Base-by-base conservation (phyloP, 2,888 invertebrate species). In the Graphium colonna region DNA sequence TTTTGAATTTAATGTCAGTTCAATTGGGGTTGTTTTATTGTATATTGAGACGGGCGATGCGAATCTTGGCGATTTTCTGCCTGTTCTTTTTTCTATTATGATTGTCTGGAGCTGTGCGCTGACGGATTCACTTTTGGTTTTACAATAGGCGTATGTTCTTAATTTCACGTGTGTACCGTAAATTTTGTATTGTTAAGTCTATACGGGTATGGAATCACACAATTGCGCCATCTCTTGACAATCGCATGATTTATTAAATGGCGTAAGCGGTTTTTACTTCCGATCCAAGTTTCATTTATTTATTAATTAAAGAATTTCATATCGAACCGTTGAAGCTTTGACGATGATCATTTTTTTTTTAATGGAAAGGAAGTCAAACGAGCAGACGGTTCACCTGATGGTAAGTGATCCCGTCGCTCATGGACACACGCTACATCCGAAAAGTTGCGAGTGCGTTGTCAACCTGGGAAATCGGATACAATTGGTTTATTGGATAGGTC, bases 1-100 rank as follows among this genome's bases (percentile, higher is more conserved):
- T 82, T 87, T 82, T 82, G 75, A 83, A 82, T 86, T 81, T 83
- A 86, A 85, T 86, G 81, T 81, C 67, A 72, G 69, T 73, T 69
- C 79, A 73, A 83, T 83, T 82, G 81, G 84, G 85, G 82, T 70
- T 57, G 63, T 55, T 58, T 62, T 64, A 68, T 69, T 65, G 61
- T 62, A 18, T 50, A 53, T 57, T 63, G 66, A 71, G 73, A 78
- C 75, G 76, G 76, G 75, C 69, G 71, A 65, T 64, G 70, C 67
- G 71, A 77, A 76, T 75, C 77, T 63, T 67, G 67, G 59, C 65
- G 66, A 69, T 72, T 74, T 71, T 69, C 62, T 67, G 66, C 65
- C 60, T 60, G 15, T 13, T 56, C 52, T 51, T 58, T 67, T 67
- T 67, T 36, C 65, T 65, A 58, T 61, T 62, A 56, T 45, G 50